Base-by-base conservation (phyloP, 2,888 invertebrate genomes). In the Drosophila prolongata region DNA sequence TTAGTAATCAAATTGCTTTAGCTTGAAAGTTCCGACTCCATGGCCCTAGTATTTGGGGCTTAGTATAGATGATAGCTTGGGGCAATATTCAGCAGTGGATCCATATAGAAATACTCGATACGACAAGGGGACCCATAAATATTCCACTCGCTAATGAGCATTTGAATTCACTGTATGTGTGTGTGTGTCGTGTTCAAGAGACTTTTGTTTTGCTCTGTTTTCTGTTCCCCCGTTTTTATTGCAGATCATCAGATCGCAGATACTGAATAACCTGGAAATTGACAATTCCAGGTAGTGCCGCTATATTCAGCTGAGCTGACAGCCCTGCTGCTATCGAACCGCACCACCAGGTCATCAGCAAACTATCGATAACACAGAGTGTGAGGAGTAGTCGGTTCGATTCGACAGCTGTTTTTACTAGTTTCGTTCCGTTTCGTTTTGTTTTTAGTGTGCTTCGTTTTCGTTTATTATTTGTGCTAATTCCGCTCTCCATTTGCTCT, bases 321-420 rank as follows among this genome's bases (percentile, higher is more conserved):
- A 50, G 42, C 54, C 58, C 58, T 42, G 30, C 10, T 8, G 19
- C 40, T 13, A n/a, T 27, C 30, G 52, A 58, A 40, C 30, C 38
- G 16, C 53, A 19, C 30, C 19, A 19, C 5, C 44, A 24, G 37
- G 40, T 42, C 42, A 16, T 16, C n/a, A 49, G 6, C 16, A 3
- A 58, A 53, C 58, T 58, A 59, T 59, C 58, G 58, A 54, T 59
- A 59, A 24, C 53, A 6, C 19, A n/a, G 14, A 13, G 49, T 24
- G 11, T 34, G 47, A 34, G 47, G n/a, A 47, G 30, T 11, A 34
- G 34, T 47, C 47, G 47, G 11, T 30, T 30, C 30, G 47, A 47
- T 53, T 34, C 42, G 42, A 42, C 58, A 59, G 58, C 58, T 59
- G 58, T 59, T 54, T 42, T 34, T 34, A 42, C 40, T 42, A 24